Evolutionary conservation across 2,113 vertebrate species (phyloP).

Genomic region (Smithornis capensis): DNA sequence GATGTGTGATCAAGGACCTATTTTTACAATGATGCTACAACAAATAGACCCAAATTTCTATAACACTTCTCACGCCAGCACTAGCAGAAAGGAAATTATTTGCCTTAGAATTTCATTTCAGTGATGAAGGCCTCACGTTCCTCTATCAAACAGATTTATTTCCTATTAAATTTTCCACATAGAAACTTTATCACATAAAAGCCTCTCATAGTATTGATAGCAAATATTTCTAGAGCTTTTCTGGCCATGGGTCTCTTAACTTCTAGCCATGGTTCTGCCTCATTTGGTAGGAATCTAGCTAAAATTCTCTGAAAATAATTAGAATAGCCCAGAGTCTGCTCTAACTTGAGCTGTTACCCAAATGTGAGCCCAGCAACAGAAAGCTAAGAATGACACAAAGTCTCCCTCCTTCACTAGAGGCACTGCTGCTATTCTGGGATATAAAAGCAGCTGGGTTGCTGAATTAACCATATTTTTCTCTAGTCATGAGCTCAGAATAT

Average conservation of each 20-base stretch:
- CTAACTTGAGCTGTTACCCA: background rate
- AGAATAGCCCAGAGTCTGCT: background rate
- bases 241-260: background rate
- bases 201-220: background rate
- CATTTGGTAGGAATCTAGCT: background rate
- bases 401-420: slow-evolving; percentile 22
- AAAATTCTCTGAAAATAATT: background rate
- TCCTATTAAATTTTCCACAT: background rate
- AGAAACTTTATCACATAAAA: background rate
- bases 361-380: background rate
- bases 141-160: background rate
- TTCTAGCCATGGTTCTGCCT: background rate
- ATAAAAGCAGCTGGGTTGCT: slow-evolving; percentile 50
- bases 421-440: slow-evolving; percentile 49
- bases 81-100: background rate
- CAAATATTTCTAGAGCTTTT: background rate
- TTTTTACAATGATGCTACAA: background rate
- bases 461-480: slow-evolving; percentile 60
- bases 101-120: background rate
- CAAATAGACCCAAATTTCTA: background rate
- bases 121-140: background rate
- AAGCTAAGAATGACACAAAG: slow-evolving; percentile 18
- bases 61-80: background rate
- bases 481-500: slow-evolving; percentile 50
- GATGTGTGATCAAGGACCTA: background rate